These are phyloP conservation scores for Vireo altiloquus DNA, from an alignment of 2,113 vertebrate species.

Conservation along the genomic window DNA sequence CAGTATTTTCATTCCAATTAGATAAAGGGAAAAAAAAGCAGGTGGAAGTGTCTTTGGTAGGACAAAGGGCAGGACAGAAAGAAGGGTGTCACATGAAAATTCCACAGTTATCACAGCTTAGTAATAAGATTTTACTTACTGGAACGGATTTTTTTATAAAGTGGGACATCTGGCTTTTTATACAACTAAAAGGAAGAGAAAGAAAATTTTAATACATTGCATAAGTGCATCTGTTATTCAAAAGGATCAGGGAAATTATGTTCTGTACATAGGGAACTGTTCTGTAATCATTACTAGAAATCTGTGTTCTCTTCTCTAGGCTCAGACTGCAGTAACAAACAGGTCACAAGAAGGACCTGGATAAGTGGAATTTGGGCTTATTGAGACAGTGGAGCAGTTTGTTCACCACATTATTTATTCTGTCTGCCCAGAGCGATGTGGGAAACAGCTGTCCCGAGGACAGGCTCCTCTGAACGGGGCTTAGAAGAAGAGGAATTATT, in stretches of 20 bases:
- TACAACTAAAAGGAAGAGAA: slow-evolving; percentile 81
- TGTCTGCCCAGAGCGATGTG: background rate
- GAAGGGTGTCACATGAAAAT: background rate
- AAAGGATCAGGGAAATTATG: background rate
- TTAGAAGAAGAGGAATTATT: background rate
- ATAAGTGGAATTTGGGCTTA: background rate
- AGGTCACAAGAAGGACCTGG: background rate
- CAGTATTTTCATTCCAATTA: background rate
- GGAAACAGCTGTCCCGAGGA: background rate
- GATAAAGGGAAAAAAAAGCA: background rate
- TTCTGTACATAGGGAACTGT: background rate
- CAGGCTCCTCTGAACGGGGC: background rate
- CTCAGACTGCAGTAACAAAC: background rate
- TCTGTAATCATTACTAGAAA: background rate
- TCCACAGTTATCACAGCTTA: background rate
- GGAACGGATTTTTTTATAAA: slow-evolving; percentile 98
- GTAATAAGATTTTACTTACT: slow-evolving; percentile 80
- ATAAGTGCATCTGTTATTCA: background rate
- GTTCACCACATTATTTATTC: background rate
- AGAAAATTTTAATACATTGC: slow-evolving; percentile 31
- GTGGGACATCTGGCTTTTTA: slow-evolving; percentile 97
- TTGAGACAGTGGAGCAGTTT: background rate
- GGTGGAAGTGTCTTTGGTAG: background rate
- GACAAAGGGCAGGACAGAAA: background rate
- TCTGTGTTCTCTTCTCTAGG: background rate